A percentile compares a stretch with the other conserved stretches of the same genome.
These are phyloP conservation scores for Psittacula echo DNA, from an alignment of 2,797 vertebrate genomes.

Conservation along the genomic window DNA sequence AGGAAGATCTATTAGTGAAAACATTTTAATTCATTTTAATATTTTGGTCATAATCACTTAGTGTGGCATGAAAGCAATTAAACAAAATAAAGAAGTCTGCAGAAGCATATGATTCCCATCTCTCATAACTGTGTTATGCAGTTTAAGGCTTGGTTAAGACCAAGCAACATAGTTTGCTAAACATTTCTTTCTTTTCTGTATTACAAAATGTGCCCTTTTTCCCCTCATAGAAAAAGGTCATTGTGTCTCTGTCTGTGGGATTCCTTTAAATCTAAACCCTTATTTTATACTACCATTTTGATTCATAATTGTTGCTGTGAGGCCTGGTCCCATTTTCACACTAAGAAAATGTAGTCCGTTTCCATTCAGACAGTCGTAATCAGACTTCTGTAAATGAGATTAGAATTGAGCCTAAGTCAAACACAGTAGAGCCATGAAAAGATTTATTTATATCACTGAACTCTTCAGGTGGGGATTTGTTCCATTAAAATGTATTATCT, in stretches of 20 bases:
- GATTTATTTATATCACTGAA: slow-evolving; percentile 48
- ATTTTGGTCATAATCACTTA: neutral
- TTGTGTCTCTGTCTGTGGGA: neutral
- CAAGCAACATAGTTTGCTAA: neutral
- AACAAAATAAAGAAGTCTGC: neutral
- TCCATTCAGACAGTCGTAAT: slow-evolving; percentile 12
- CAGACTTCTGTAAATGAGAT: slow-evolving; percentile 56
- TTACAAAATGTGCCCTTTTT: neutral
- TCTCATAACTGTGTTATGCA: neutral
- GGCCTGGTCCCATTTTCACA: slow-evolving; percentile 25
- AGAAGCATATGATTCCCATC: neutral
- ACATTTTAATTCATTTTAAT: neutral
- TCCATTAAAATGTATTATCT: slow-evolving; percentile 55
- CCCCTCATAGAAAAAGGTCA: neutral
- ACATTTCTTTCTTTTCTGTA: neutral
- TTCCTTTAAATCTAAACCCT: neutral
- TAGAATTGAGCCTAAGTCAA: slow-evolving; percentile 61
- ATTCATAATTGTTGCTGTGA: slow-evolving; percentile 6
- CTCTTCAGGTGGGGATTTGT: neutral
- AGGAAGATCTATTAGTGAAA: neutral
- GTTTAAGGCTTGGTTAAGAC: neutral
- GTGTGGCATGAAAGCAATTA: neutral
- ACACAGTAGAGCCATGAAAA: slow-evolving; percentile 39
- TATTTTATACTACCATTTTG: slow-evolving; percentile 13
- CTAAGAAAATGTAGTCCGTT: slow-evolving; percentile 27